Percentiles rank a stretch among this genome's conserved stretches.
Conservation (phyloP, 53 echinoderm and acorn worm species). For the Luidia sarsii region DNA sequence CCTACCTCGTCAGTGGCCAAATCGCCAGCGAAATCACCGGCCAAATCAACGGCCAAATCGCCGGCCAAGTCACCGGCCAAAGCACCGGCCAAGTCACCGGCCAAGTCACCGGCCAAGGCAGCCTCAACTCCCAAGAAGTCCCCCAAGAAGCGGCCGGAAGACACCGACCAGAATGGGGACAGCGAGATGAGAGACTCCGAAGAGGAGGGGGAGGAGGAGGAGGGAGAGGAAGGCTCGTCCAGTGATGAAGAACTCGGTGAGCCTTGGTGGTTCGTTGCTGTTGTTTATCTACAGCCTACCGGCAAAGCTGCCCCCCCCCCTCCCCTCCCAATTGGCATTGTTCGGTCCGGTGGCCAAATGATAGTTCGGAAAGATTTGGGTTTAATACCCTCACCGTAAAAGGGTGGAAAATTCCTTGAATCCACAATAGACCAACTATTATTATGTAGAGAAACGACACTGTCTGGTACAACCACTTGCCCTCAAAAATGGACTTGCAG, state of each 20-base stretch:
- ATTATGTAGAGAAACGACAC: too few species aligned
- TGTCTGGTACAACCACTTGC: too few species aligned
- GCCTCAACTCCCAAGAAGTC: conserved; percentile 32
- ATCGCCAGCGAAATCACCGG: background rate
- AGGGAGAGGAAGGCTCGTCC: conserved; percentile 53
- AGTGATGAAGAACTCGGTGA: conserved; percentile 61
- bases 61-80: background rate
- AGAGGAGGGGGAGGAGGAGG: conserved; percentile 46
- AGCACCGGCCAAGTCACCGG: conserved; percentile 4
- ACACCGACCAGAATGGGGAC: conserved; percentile 21
- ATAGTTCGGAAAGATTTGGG: too few species aligned
- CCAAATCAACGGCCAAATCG: background rate
- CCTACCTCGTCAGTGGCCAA: background rate
- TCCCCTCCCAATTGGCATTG: too few species aligned
- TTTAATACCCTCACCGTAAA: too few species aligned
- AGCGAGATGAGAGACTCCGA: conserved; percentile 4
- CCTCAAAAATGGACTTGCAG: too few species aligned
- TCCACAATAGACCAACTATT: too few species aligned
- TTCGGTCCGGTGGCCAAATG: too few species aligned
- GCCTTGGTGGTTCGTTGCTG: background rate
- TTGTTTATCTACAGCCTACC: too few species aligned
- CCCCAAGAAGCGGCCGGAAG: conserved; percentile 51
- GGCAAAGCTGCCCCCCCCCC: too few species aligned
- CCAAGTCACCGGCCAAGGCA: conserved; percentile 20
- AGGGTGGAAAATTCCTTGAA: too few species aligned